Evolutionary conservation across 2,113 vertebrate species (phyloP).

Genomic region (Meles meles): DNA sequence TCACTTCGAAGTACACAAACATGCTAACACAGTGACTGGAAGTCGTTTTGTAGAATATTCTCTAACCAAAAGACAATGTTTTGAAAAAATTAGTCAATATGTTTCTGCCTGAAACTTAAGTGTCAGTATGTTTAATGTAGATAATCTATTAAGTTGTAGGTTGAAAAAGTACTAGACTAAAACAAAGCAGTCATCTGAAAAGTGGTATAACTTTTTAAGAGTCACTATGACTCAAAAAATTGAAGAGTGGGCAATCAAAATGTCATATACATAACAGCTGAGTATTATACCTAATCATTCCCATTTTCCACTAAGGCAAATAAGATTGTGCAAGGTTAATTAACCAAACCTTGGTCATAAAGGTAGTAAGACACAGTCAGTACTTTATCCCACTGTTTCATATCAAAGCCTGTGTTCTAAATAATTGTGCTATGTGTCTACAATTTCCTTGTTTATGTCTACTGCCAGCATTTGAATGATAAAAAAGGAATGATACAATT

Average conservation of each 20-base stretch:
- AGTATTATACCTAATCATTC: background rate
- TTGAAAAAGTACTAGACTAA: background rate
- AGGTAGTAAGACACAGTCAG: background rate
- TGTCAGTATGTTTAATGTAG: background rate
- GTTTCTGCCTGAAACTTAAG: background rate
- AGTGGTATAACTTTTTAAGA: background rate
- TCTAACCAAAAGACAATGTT: background rate
- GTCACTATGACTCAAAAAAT: background rate
- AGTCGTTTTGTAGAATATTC: background rate
- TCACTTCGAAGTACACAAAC: background rate
- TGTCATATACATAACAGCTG: background rate
- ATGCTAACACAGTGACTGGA: background rate
- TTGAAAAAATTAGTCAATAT: background rate
- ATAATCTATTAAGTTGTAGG: background rate
- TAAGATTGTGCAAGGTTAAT: background rate
- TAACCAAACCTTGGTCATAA: background rate
- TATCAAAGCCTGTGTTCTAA: background rate
- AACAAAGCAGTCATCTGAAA: background rate
- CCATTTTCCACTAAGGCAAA: background rate
- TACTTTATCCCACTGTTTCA: background rate
- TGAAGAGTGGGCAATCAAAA: background rate
- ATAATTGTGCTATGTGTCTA: background rate
- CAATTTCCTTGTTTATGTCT: background rate
- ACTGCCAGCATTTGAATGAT: background rate
- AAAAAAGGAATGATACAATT: background rate